Evolutionary conservation across 2,113 vertebrate species (phyloP).

Genomic region (Oceanodroma tethys): DNA sequence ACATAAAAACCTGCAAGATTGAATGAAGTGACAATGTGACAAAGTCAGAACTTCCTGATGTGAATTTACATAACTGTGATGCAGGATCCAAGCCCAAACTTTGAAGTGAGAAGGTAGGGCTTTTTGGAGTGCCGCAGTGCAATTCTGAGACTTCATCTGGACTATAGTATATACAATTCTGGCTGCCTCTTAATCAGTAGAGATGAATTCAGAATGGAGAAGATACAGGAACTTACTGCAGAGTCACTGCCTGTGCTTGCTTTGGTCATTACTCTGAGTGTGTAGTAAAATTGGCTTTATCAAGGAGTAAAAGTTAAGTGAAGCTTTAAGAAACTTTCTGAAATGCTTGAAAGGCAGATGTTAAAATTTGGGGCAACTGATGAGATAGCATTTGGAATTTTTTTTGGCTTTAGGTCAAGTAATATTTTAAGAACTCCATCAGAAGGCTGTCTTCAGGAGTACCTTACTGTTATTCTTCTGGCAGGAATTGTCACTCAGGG

Average conservation of each 20-base stretch:
- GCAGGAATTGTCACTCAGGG: slow-evolving; percentile 44
- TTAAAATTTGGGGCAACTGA: background rate
- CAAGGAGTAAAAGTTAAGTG: background rate
- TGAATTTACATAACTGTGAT: background rate
- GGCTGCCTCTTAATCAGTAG: background rate
- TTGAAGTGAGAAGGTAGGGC: background rate
- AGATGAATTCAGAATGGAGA: background rate
- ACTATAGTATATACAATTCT: accelerated
- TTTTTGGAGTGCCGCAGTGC: background rate
- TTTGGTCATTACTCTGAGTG: background rate
- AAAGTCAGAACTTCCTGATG: background rate
- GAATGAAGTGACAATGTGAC: background rate
- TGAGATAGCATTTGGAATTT: background rate
- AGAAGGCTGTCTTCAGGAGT: background rate
- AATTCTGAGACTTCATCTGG: background rate
- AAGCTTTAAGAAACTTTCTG: background rate
- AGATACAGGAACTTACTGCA: background rate
- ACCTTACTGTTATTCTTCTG: slow-evolving; percentile 49
- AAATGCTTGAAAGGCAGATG: background rate
- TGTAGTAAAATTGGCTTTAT: background rate
- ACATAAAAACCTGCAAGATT: background rate
- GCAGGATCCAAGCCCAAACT: background rate
- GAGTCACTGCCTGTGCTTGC: background rate
- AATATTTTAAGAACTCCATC: slow-evolving; percentile 40
- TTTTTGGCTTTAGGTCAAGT: slow-evolving; percentile 14